Evolutionary conservation across 2,888 invertebrate species (phyloP).

Genomic region (Dendrolimus houi): DNA sequence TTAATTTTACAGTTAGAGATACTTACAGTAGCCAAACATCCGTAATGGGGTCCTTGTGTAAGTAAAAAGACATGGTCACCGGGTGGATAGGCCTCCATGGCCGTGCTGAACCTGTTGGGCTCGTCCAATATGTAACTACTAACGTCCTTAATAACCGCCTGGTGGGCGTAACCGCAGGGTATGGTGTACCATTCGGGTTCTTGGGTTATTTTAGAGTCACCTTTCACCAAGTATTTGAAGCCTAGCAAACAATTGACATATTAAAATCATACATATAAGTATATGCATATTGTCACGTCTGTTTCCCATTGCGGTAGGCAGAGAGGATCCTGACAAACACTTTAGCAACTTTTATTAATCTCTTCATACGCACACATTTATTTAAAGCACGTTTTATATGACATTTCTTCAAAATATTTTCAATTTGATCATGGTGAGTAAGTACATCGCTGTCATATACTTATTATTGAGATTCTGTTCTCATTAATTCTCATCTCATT

Average conservation of each 20-base stretch:
- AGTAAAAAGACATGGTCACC: constrained; percentile 83
- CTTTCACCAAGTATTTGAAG: constrained; percentile 58
- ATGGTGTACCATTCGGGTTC: constrained; percentile 84
- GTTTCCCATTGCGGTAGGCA: no score
- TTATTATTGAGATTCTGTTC: no score
- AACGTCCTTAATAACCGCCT: constrained; percentile 71
- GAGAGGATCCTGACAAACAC: no score
- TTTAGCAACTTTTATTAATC: no score
- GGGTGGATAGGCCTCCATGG: constrained; percentile 77
- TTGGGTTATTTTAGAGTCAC: constrained; percentile 78
- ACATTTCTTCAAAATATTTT: no score
- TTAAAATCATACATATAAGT: not conserved
- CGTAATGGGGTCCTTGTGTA: constrained; percentile 87
- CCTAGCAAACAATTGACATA: constrained; percentile 25
- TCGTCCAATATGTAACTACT: constrained; percentile 26
- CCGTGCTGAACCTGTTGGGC: constrained; percentile 32
- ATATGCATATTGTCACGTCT: no score
- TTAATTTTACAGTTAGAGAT: no score
- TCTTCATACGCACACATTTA: no score
- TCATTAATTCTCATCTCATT: no score
- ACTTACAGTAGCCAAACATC: constrained; percentile 84
- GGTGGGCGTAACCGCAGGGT: constrained; percentile 81
- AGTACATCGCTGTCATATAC: no score
- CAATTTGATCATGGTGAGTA: no score
- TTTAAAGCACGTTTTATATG: no score